Conservation (phyloP, 2,797 vertebrate species). For the Enoplosus armatus region DNA sequence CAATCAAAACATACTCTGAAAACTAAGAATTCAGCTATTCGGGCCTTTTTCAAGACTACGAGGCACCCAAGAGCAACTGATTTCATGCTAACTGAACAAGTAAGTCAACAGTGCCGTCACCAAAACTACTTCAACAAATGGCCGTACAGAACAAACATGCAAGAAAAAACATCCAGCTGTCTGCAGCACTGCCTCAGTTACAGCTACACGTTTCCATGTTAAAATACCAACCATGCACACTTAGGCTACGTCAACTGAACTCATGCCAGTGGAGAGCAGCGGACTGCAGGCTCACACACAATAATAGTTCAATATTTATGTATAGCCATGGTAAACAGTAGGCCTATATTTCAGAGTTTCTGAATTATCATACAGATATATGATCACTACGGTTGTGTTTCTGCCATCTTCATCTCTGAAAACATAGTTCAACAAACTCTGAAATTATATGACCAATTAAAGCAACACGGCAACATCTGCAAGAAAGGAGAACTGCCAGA, state of each 20-base stretch:
- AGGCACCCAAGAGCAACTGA: slow-evolving; percentile 54
- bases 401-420: slow-evolving; percentile 16
- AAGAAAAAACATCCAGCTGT: slow-evolving; percentile 54
- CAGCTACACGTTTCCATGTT: slow-evolving; percentile 5
- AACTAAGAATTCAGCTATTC: slow-evolving; percentile 24
- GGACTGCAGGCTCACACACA: slow-evolving; percentile 51
- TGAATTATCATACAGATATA: slow-evolving; percentile 50
- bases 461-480: slow-evolving; percentile 60
- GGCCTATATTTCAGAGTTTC: slow-evolving; percentile 78
- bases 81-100: slow-evolving; percentile 71
- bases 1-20: slow-evolving; percentile 9
- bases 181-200: slow-evolving; percentile 35
- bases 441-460: slow-evolving; percentile 69
- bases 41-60: slow-evolving; percentile 21
- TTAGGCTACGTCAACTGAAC: slow-evolving; percentile 42
- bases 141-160: slow-evolving; percentile 73
- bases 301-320: slow-evolving; percentile 9
- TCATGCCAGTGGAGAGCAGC: slow-evolving; percentile 71
- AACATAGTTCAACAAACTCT: slow-evolving; percentile 73
- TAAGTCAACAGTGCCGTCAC: slow-evolving; percentile 47
- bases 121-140: slow-evolving; percentile 55
- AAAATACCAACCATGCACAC: slow-evolving; percentile 73
- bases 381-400: neutral
- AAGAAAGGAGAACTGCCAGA: slow-evolving; percentile 58
- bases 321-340: slow-evolving; percentile 26